Evolutionary conservation across 2,113 vertebrate genomes (phyloP).

Genomic region (Bothrops jararaca): DNA sequence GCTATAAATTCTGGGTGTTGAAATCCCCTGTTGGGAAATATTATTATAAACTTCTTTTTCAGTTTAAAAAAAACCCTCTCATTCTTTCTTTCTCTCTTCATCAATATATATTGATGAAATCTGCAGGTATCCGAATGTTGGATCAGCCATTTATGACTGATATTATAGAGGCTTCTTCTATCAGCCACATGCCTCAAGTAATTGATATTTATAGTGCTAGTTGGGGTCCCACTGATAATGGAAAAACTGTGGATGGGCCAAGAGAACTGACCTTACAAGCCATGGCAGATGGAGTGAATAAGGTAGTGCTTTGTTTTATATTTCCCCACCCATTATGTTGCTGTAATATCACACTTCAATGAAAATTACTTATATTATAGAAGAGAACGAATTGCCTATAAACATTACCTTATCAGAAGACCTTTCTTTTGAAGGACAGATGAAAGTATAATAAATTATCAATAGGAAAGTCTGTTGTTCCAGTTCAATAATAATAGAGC

Average conservation of each 20-base stretch:
- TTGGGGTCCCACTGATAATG: conserved; percentile 98
- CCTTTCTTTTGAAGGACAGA: neutral
- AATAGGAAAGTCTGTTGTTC: neutral
- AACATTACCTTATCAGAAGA: neutral
- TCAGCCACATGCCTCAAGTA: conserved; percentile 97
- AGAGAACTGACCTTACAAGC: conserved; percentile 94
- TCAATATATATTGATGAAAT: conserved; percentile 14
- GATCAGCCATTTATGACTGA: conserved; percentile 99
- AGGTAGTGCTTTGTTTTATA: conserved; percentile 71
- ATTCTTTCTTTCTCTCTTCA: neutral
- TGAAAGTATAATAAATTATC: neutral
- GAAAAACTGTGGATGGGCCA: conserved; percentile 98
- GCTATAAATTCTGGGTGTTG: neutral
- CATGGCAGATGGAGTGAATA: conserved; percentile 97
- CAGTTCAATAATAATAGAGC: neutral
- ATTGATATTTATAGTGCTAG: conserved; percentile 99
- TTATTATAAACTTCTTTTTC: neutral
- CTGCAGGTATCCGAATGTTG: conserved; percentile 92
- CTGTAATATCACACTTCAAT: neutral
- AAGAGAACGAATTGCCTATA: neutral
- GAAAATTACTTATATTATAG: neutral
- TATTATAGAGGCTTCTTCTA: conserved; percentile 97
- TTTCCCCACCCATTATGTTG: neutral
- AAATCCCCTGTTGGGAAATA: neutral
- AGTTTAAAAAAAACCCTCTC: neutral